Evolutionary conservation across 2,113 vertebrate species (phyloP), one percentile per base, ranked within the genome.

Genomic region (Menidia beryllina): DNA sequence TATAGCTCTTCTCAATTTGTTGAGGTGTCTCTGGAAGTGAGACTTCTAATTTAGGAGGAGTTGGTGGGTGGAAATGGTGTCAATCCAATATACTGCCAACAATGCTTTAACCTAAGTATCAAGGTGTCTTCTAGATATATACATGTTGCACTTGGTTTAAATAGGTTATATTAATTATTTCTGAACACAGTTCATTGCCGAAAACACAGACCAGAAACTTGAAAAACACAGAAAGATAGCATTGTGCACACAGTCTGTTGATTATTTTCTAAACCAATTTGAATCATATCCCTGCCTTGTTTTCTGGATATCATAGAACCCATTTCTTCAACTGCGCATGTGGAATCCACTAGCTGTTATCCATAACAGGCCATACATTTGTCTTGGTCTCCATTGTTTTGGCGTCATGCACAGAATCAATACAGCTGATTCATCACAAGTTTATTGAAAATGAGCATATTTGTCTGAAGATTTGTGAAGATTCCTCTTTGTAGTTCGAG

Each of bases 301-400:
- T 54, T 45, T 54, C 65, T 49, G 69, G 34, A 74, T 58, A 53
- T 52, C 39, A 53, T 68, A 26, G 7, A 19, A 43, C 10, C 24
- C 3, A 12, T 54, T 74, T 72, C 60, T 45, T 72, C 43, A 39
- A 20, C 26, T 7, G 0, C 14, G 5, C 27, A 20, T 1, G 34
- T 56, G 69, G 41, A 55, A 25, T 27, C n/a, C n/a, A n/a, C n/a
- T n/a, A n/a, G n/a, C 79, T 56, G 55, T 74, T 84, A 75, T 87
- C 71, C 65, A 57, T 61, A 73, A 82, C 64, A 72, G 64, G 48
- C 67, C 38, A 4, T 77, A 55, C 82, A 89, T 90, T 91, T 74
- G 41, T 90, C 81, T 87, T 76, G 81, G 70, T 81, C 64, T 69
- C 79, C 52, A 80, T 91, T 90, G 85, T 91, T 87, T 79, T 54